Evolutionary conservation across 2,113 vertebrate species (phyloP).

Genomic region (Pavo muticus): DNA sequence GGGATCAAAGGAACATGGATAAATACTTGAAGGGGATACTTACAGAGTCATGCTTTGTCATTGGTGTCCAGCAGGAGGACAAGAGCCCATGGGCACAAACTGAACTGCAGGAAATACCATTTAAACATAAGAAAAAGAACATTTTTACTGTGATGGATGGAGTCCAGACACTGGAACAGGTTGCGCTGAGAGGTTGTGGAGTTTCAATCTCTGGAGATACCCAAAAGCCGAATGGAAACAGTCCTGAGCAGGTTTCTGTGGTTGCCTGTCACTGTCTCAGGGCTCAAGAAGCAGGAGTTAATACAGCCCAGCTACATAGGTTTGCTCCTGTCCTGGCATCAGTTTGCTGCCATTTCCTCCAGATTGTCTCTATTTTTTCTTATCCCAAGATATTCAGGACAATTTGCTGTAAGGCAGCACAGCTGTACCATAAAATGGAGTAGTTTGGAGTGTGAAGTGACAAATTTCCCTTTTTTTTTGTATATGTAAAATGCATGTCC

Average conservation of each 20-base stretch:
- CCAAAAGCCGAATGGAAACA: neutral
- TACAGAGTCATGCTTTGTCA: neutral
- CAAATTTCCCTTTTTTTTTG: neutral
- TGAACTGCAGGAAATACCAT: neutral
- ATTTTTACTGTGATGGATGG: neutral
- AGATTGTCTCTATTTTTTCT: neutral
- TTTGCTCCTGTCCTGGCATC: neutral
- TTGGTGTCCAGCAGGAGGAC: neutral
- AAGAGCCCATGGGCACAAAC: neutral
- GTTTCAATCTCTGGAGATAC: neutral
- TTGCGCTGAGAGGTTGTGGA: neutral
- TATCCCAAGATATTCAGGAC: neutral
- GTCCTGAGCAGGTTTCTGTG: neutral
- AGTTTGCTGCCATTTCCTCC: neutral
- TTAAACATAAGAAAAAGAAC: neutral
- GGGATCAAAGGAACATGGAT: fast-evolving
- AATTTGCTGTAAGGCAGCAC: neutral
- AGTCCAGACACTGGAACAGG: fast-evolving
- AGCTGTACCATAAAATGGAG: neutral
- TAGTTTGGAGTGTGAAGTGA: neutral
- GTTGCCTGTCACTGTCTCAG: neutral
- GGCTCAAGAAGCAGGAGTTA: neutral
- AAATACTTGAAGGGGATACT: neutral
- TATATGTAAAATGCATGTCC: neutral
- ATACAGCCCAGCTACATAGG: neutral